Base-by-base conservation (phyloP, 2,113 vertebrate genomes). In the Mus musculus region DNA sequence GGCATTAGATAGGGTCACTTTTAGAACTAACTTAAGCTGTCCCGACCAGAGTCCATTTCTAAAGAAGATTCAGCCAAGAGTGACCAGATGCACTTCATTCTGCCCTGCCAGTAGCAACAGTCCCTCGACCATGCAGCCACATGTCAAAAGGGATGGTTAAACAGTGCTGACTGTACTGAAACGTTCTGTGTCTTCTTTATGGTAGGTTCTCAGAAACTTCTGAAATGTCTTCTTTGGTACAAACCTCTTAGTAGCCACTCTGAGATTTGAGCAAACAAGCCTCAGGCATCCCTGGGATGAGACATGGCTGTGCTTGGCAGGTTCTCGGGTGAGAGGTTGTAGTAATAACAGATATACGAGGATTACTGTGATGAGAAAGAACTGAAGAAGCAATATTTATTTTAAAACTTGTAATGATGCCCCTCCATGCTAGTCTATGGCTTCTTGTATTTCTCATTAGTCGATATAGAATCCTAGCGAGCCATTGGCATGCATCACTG, bases 121-220 rank as follows among this genome's bases (percentile, higher is more conserved):
- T 8, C 5, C 10, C 65, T 54, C 6, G 0, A 4, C 12, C 22
- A 5, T 17, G 3, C 9, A n/a, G 36, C 17, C 19, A 88, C 56
- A 61, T 39, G 13, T 9, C 7, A 3, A 5, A 5, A 7, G 0
- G 17, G 1, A 54, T 17, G 67, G 28, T 54, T 36, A 54, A 12
- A 7, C 7, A 16, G 33, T 3, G 24, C 24, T 4, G 16, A 26
- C 33, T 54, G 30, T n/a, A 52, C 17, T 52, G 30, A 69, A 69
- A 10, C 1, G 7, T 5, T 22, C 10, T 52, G 19, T 69, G 30
- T 19, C 46, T 87, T 87, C 33, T n/a, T 39, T n/a, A 28, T 56
- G 86, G 49, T 5, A n/a, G 12, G 20, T 24, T 72, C 12, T 36
- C 4, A 17, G 49, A 12, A 24, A 39, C 39, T 82, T 61, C 56